Conservation (phyloP, 2,888 invertebrate species). For the Augochlorella aurata region DNA sequence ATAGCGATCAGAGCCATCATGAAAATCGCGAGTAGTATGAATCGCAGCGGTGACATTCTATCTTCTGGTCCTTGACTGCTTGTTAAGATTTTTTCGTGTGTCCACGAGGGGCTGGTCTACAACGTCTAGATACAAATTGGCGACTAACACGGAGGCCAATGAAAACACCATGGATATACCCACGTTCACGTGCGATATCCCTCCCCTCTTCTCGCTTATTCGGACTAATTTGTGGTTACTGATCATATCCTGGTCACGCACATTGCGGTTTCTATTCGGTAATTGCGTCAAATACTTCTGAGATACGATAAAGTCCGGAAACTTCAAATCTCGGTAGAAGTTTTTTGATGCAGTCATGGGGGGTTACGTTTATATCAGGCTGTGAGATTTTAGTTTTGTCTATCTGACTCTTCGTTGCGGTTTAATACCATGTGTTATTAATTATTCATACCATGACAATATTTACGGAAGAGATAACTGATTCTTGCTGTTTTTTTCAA, state of each 20-base stretch:
- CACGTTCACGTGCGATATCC: slow-evolving; percentile 33
- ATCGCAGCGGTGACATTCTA: slow-evolving; percentile 51
- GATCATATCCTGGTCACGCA: slow-evolving; percentile 46
- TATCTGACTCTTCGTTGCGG: background rate
- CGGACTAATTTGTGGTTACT: slow-evolving; percentile 56
- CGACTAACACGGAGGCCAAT: slow-evolving; percentile 6
- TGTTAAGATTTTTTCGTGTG: background rate
- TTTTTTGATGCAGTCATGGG: background rate
- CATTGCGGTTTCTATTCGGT: slow-evolving; percentile 42
- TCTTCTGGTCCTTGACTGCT: background rate
- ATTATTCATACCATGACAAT: background rate
- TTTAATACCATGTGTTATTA: background rate
- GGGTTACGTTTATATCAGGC: background rate
- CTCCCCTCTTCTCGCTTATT: slow-evolving; percentile 20
- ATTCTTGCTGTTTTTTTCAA: background rate
- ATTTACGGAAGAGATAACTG: background rate
- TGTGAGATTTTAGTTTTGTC: background rate
- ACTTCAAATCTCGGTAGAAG: background rate
- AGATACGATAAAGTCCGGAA: slow-evolving; percentile 13
- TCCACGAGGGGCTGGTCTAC: background rate
- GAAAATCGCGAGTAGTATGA: slow-evolving; percentile 46
- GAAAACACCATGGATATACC: slow-evolving; percentile 15
- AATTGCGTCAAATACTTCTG: slow-evolving; percentile 33
- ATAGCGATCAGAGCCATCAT: slow-evolving; percentile 18
- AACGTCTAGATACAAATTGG: background rate